Base-by-base conservation (phyloP, 2,113 vertebrate species). In the Ceyx melanurus region DNA sequence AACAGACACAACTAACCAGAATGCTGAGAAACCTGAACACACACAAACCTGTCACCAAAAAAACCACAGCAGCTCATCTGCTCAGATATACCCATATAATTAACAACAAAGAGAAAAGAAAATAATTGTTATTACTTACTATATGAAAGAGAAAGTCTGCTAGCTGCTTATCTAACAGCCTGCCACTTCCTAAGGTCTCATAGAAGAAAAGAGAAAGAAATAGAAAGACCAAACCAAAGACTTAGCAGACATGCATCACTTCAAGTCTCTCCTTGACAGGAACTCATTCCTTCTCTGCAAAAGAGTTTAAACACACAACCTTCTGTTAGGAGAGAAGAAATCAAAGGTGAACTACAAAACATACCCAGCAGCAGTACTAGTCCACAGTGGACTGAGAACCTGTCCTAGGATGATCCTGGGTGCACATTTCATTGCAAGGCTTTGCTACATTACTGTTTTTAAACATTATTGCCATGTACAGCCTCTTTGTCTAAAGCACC, bases 361-460 rank as follows among this genome's bases (percentile, higher is more conserved):
- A 58, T 0, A 56, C 4, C 5, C 57, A 70, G 11, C n/a, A 75
- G 21, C 35, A 65, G 26, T 11, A 85, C 10, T 1, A 1, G 50
- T 11, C 31, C 29, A 15, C 33, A 50, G 1, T 0, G 0, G 33
- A 50, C 3, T 11, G 8, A 76, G 19, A 79, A 51, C 6, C 14
- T 3, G 0, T 13, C 33, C 66, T 51, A 28, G n/a, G 6, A 22
- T n/a, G 22, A 31, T 64, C 21, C 25, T 76, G 48, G 53, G 14
- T 20, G 8, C 21, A 13, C 7, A 13, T 54, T 65, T 60, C 26
- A 48, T 5, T 53, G n/a, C 48, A 61, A 35, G 17, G 16, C 60
- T 23, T 2, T 5, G 17, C 31, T 29, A 42, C 4, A 0, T 7
- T 22, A 22, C 4, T 50, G 0, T 82, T 83, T 57, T 40, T 31